phyloP scores from a whole-genome alignment of 2,888 invertebrate genomes.

The Pseudococcus viburni region DNA sequence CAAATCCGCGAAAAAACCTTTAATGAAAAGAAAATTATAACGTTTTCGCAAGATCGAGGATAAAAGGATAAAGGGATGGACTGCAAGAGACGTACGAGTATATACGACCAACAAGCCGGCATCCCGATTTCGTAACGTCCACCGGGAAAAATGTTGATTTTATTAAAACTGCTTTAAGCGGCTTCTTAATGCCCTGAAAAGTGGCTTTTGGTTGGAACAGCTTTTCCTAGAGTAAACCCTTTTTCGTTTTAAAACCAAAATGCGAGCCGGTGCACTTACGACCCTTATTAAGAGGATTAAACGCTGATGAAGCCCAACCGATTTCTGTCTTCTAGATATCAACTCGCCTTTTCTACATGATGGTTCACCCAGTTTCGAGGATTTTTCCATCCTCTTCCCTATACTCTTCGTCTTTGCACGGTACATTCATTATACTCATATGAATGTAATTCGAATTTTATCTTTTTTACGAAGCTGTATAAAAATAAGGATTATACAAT shows the following conservation, averaged over 20 bases:
- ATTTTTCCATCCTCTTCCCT: not conserved
- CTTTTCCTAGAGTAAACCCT: conserved; percentile 65
- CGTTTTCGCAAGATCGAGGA: conserved; percentile 44
- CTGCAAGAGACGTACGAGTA: conserved; percentile 39
- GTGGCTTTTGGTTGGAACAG: conserved; percentile 63
- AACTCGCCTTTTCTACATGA: conserved; percentile 42
- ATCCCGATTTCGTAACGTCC: conserved; percentile 62
- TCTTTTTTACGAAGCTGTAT: no score
- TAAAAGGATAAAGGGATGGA: conserved; percentile 49
- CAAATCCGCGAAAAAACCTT: conserved; percentile 62
- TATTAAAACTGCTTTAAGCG: conserved; percentile 66
- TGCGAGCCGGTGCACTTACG: conserved; percentile 65
- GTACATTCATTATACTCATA: not conserved
- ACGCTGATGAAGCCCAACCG: conserved; percentile 65
- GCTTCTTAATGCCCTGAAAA: conserved; percentile 66
- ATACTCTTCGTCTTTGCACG: not conserved
- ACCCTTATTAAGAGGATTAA: conserved; percentile 66
- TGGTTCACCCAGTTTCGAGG: conserved; percentile 40
- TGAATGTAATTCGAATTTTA: not conserved
- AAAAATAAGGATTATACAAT: no score
- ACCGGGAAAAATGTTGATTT: conserved; percentile 66
- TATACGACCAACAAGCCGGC: conserved; percentile 38
- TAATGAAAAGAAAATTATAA: conserved; percentile 63
- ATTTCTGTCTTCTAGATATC: conserved; percentile 64
- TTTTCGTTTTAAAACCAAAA: conserved; percentile 65